Evolutionary conservation across 1,140 invertebrate genomes (phyloP).

Genomic region (Riptortus pedestris): DNA sequence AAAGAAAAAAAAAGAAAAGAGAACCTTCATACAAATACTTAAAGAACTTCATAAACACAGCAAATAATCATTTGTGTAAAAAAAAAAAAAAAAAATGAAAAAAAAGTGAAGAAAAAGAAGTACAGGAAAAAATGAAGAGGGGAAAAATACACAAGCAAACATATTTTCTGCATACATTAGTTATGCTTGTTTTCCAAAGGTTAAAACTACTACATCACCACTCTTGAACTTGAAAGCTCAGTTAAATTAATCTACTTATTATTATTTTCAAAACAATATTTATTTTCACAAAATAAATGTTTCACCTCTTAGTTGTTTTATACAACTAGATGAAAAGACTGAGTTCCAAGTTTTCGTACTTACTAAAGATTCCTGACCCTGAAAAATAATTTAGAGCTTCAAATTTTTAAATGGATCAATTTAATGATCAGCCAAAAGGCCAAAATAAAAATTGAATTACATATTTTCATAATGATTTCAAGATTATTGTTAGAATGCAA

Average conservation of each 20-base stretch:
- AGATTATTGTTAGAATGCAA: too few relatives aligned
- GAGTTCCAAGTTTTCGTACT: constrained; percentile 31
- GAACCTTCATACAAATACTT: background rate
- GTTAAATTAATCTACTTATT: constrained; percentile 11
- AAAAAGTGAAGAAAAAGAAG: too few relatives aligned
- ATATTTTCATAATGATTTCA: too few relatives aligned
- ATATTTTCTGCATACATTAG: constrained; percentile 24
- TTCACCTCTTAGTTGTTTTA: constrained; percentile 18
- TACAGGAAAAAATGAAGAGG: too few relatives aligned
- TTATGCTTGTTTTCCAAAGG: constrained; percentile 5
- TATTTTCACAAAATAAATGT: background rate
- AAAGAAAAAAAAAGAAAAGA: background rate
- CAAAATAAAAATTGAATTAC: too few relatives aligned
- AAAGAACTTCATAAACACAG: background rate
- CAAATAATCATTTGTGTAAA: constrained; percentile 27
- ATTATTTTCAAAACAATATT: background rate
- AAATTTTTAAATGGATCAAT: background rate
- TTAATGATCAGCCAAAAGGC: too few relatives aligned
- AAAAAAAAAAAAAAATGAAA: constrained; percentile 21
- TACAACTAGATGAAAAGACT: background rate
- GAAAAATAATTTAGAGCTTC: constrained; percentile 32
- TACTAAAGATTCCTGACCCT: constrained; percentile 37
- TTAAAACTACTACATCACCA: constrained; percentile 12
- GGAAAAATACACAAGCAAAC: constrained; percentile 29
- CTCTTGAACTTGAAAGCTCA: constrained; percentile 5